phyloP scores from a whole-genome alignment of 2,888 invertebrate species.

The Brachylomia viminalis region DNA sequence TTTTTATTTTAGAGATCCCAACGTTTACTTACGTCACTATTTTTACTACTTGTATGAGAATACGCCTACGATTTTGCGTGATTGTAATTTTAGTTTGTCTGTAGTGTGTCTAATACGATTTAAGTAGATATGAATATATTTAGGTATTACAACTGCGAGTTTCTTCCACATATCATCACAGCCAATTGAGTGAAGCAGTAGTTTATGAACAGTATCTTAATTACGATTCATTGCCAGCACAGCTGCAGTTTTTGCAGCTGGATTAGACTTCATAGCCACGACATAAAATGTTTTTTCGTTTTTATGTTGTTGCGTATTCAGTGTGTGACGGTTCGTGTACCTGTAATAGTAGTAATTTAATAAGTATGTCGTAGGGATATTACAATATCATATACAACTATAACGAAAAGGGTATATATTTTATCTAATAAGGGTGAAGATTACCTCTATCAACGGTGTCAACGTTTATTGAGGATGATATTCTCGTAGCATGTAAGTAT shows the following conservation, averaged over 20 bases:
- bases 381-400: background rate
- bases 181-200: background rate
- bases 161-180: background rate
- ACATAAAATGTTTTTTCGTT: background rate
- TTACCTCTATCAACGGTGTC: too few relatives aligned
- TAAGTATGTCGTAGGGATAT: background rate
- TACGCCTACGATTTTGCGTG: background rate
- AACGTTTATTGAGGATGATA: too few relatives aligned
- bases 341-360: background rate
- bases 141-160: background rate
- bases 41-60: background rate
- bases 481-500: too few relatives aligned
- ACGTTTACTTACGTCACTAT: background rate
- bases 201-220: conserved; percentile 4
- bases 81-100: conserved; percentile 3
- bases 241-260: background rate
- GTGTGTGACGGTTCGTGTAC: background rate
- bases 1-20: background rate
- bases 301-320: background rate
- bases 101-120: conserved; percentile 1
- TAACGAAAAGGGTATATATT: background rate
- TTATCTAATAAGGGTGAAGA: background rate
- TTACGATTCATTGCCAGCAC: background rate
- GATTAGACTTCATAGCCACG: background rate
- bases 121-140: background rate